Evolutionary conservation across 2,888 invertebrate genomes (phyloP).

Genomic region (Oasisia sp.): DNA sequence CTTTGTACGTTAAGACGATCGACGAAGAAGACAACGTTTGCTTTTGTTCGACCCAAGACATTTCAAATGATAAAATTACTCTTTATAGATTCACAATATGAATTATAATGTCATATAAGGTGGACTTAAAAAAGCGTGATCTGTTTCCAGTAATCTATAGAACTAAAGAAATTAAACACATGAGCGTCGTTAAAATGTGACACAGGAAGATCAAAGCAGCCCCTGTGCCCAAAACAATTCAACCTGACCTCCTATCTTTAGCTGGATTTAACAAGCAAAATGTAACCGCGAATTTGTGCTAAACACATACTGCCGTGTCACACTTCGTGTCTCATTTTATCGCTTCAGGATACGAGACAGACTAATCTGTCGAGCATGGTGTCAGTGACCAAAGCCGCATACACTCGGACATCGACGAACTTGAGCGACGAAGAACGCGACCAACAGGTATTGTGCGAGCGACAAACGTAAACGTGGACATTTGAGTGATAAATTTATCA

Average conservation of each 20-base stretch:
- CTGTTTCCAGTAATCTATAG: no score
- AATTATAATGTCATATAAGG: no score
- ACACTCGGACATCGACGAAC: constrained; percentile 3
- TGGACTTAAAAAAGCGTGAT: no score
- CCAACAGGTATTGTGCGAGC: not conserved
- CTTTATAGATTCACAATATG: not conserved
- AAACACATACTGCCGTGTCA: not conserved
- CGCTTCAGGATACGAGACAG: not conserved
- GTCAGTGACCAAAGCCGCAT: not conserved
- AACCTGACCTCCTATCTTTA: no score
- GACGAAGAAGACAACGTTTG: no score
- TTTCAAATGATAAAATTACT: not conserved
- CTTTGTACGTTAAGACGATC: no score
- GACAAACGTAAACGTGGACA: not conserved
- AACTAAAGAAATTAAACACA: no score
- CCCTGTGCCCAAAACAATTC: no score
- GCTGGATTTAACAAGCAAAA: no score
- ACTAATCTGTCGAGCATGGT: not conserved
- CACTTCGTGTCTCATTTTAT: not conserved
- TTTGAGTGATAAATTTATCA: not conserved
- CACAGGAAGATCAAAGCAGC: no score
- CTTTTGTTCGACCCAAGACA: no score
- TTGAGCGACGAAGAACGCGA: not conserved
- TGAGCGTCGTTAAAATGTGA: no score
- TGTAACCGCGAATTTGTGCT: not conserved